A percentile compares a stretch with the other conserved stretches of the same genome.
Conservation (phyloP, 2,888 invertebrate genomes). For the Gnatocerus cornutus region DNA sequence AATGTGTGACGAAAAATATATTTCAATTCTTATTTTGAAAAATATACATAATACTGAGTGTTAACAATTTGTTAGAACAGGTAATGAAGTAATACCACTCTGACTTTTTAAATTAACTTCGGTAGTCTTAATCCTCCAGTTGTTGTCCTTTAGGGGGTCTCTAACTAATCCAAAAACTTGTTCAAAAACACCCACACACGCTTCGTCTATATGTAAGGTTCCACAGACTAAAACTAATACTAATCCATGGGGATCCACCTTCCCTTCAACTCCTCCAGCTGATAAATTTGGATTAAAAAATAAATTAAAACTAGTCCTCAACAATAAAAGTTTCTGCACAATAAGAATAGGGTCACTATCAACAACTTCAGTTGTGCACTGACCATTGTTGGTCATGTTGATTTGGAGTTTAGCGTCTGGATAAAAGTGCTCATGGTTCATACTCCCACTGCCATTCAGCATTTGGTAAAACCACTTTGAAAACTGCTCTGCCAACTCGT, state of each 20-base stretch:
- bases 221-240: slow-evolving; percentile 78
- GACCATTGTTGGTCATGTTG: slow-evolving; percentile 60
- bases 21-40: not conserved
- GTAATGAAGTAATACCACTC: slow-evolving; percentile 52
- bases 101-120: slow-evolving; percentile 71
- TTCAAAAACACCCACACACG: slow-evolving; percentile 78
- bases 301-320: slow-evolving; percentile 70
- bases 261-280: slow-evolving; percentile 74
- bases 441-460: slow-evolving; percentile 67
- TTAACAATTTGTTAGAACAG: slow-evolving; percentile 2
- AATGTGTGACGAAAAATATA: slow-evolving; percentile 1
- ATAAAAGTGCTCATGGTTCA: slow-evolving; percentile 75
- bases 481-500: slow-evolving; percentile 74
- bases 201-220: slow-evolving; percentile 74
- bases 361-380: slow-evolving; percentile 58
- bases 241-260: slow-evolving; percentile 77
- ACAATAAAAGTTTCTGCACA: slow-evolving; percentile 66
- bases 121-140: slow-evolving; percentile 80
- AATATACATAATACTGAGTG: slow-evolving; percentile 2
- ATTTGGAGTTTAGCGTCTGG: slow-evolving; percentile 71
- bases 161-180: slow-evolving; percentile 78
- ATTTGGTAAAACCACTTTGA: slow-evolving; percentile 75
- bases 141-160: slow-evolving; percentile 77
- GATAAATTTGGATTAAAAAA: slow-evolving; percentile 77
- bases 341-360: slow-evolving; percentile 66